A percentile compares a stretch with the other conserved stretches of the same genome.
phyloP scores from a whole-genome alignment of 2,888 invertebrate species.

The Tachina fera region DNA sequence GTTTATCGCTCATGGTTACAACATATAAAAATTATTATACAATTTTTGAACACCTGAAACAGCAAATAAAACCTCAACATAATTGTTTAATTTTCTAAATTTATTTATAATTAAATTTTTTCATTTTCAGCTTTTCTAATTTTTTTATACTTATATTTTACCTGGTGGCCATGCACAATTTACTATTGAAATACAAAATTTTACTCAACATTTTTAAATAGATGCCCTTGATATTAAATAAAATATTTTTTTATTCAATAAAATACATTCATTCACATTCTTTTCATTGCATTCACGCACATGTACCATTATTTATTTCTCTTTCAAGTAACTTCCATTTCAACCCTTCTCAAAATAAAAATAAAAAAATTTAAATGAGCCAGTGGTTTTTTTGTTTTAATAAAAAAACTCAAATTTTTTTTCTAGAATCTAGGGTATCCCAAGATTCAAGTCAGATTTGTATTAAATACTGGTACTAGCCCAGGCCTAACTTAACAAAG shows the following conservation, averaged over 20 bases:
- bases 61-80: no score
- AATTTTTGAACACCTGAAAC: no score
- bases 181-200: not conserved
- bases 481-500: no score
- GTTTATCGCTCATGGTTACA: no score
- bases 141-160: not conserved
- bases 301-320: no score
- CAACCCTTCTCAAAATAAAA: not conserved
- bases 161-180: not conserved
- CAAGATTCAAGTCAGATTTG: no score
- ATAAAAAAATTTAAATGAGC: not conserved
- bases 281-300: not conserved
- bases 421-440: no score
- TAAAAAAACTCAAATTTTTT: not conserved
- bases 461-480: no score
- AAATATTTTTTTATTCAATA: slow-evolving; percentile 12
- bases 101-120: no score
- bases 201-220: not conserved
- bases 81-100: no score
- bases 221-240: slow-evolving; percentile 10
- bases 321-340: not conserved
- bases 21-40: no score
- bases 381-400: not conserved
- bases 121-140: not conserved
- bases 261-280: not conserved